A percentile compares a stretch with the other conserved stretches of the same genome.
Conservation (phyloP, 35 echinoderm and acorn worm species). For the Stichopus chloronotus region DNA sequence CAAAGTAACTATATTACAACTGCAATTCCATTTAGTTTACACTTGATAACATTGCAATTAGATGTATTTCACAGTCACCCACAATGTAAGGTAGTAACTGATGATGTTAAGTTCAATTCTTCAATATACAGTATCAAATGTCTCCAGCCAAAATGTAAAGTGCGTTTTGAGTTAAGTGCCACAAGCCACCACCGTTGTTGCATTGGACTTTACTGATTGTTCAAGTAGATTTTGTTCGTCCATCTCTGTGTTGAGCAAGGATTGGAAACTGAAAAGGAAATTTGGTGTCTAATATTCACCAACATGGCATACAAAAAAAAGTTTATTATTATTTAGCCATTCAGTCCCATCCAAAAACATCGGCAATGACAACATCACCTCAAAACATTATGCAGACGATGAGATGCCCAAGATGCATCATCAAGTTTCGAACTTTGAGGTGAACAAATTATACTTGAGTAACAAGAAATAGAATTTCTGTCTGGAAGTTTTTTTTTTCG, state of each 20-base stretch:
- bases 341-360: background rate
- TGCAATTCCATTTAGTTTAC: too few species aligned
- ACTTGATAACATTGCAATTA: too few species aligned
- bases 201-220: background rate
- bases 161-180: background rate
- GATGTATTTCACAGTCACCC: too few species aligned
- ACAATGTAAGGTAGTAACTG: too few species aligned
- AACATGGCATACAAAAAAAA: background rate
- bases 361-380: background rate
- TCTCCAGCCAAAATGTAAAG: background rate
- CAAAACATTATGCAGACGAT: background rate
- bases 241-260: background rate
- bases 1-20: too few species aligned
- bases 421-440: background rate
- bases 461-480: background rate
- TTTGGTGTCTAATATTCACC: background rate
- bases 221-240: background rate
- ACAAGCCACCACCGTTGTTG: background rate
- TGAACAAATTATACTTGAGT: background rate
- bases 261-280: background rate
- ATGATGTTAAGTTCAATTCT: too few species aligned
- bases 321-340: background rate
- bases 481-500: background rate
- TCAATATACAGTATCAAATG: background rate
- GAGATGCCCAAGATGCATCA: background rate